These are phyloP conservation scores for Elanus axillaris DNA, from an alignment of 2,113 vertebrate genomes.

Conservation along the genomic window DNA sequence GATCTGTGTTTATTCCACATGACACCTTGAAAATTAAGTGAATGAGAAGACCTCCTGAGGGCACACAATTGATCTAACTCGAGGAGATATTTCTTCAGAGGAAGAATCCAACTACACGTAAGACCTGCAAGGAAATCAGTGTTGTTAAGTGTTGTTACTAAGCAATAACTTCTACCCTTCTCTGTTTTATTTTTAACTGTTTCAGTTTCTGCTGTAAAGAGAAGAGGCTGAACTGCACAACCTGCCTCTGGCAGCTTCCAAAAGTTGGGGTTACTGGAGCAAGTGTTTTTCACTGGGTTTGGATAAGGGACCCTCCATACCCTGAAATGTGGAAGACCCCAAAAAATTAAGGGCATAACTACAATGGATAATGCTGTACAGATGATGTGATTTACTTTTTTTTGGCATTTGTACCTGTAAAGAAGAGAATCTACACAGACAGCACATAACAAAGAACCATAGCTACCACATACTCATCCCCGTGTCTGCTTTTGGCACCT, in stretches of 20 bases:
- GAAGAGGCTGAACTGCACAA: neutral
- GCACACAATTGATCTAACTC: neutral
- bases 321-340: neutral
- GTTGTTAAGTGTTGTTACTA: neutral
- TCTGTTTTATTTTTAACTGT: neutral
- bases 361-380: neutral
- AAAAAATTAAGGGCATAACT: neutral
- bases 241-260: neutral
- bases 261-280: neutral
- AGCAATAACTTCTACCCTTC: neutral
- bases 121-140: neutral
- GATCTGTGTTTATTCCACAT: neutral
- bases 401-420: neutral
- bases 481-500: neutral
- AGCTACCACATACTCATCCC: neutral
- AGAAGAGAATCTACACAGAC: neutral
- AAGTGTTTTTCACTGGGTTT: neutral
- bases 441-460: rapidly evolving
- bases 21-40: neutral
- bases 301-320: neutral
- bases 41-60: neutral
- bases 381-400: neutral
- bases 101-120: neutral
- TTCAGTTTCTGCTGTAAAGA: neutral
- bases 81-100: neutral